A percentile compares a stretch with the other conserved stretches of the same genome.
Evolutionary conservation across 2,888 invertebrate species (phyloP).

Genomic region (Dynastes maya): DNA sequence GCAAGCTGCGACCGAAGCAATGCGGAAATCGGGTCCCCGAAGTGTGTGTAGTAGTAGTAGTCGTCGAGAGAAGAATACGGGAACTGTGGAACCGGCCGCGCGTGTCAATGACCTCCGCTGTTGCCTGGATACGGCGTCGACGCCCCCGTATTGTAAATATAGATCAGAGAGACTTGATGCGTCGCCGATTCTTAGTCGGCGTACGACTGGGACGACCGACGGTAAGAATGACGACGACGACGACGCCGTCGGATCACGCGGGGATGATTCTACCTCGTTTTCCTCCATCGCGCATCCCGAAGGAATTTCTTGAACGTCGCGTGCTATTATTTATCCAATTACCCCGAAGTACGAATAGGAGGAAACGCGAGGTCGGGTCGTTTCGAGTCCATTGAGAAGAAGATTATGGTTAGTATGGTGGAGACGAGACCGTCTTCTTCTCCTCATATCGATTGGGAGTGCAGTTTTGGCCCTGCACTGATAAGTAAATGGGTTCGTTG

Average conservation of each 20-base stretch:
- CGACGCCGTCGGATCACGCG: too few species aligned
- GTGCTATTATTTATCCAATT: constrained; percentile 9
- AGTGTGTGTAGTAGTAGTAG: too few species aligned
- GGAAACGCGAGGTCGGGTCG: background rate
- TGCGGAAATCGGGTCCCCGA: constrained; percentile 50
- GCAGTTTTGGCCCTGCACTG: background rate
- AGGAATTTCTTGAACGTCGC: background rate
- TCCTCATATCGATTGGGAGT: background rate
- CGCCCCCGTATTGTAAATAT: constrained; percentile 57
- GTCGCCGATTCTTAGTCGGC: constrained; percentile 43
- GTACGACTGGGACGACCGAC: background rate
- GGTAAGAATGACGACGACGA: background rate
- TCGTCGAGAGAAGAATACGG: constrained; percentile 49
- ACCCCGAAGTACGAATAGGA: background rate
- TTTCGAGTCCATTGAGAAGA: too few species aligned
- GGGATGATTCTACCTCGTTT: background rate
- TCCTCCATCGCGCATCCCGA: background rate
- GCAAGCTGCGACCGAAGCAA: constrained; percentile 47
- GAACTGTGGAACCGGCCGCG: constrained; percentile 49
- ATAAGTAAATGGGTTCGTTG: background rate
- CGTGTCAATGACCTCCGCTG: constrained; percentile 57
- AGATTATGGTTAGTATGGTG: background rate
- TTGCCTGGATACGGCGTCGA: constrained; percentile 58
- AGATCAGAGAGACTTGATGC: constrained; percentile 54
- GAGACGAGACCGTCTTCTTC: background rate